Percentiles rank a stretch among this genome's conserved stretches.
phyloP scores from a whole-genome alignment of 2,888 invertebrate genomes.

The Holacanthella duospinosa region DNA sequence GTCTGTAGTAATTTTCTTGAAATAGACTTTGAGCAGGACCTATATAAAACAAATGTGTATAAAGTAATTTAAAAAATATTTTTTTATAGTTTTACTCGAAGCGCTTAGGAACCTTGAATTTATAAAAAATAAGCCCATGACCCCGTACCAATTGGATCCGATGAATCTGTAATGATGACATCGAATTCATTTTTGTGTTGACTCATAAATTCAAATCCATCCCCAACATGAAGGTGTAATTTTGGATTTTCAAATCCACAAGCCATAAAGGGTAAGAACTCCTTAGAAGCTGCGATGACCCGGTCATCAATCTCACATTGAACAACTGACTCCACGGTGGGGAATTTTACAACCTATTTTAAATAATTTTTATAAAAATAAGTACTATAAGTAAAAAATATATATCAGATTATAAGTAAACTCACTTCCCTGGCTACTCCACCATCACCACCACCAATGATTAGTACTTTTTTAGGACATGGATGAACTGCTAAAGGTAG shows the following conservation, averaged over 20 bases:
- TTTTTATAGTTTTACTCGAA: background rate
- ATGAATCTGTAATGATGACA: conserved; percentile 96
- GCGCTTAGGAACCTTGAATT: background rate
- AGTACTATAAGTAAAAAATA: too few relatives aligned
- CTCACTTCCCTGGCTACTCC: conserved; percentile 92
- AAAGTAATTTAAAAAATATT: background rate
- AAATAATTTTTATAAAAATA: too few relatives aligned
- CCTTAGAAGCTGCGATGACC: conserved; percentile 81
- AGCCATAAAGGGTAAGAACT: conserved; percentile 83
- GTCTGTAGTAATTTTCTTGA: conserved; percentile 67
- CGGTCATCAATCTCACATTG: conserved; percentile 91
- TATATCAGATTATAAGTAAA: too few relatives aligned
- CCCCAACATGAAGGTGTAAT: conserved; percentile 70
- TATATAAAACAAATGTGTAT: conserved; percentile 36
- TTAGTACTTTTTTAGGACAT: conserved; percentile 65
- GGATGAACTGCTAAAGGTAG: conserved; percentile 84
- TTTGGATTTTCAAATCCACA: conserved; percentile 73
- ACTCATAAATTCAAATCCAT: conserved; percentile 91
- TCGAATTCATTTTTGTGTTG: conserved; percentile 77
- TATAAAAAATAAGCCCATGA: background rate
- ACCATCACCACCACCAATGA: conserved; percentile 94
- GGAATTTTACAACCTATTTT: conserved; percentile 90
- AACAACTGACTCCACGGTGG: conserved; percentile 69
- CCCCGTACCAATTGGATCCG: conserved; percentile 88
- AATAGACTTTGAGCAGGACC: conserved; percentile 61